A percentile compares a stretch with the other conserved stretches of the same genome.
These are phyloP conservation scores for Hemistola chrysoprasaria DNA, from an alignment of 2,888 invertebrate species.

Conservation along the genomic window DNA sequence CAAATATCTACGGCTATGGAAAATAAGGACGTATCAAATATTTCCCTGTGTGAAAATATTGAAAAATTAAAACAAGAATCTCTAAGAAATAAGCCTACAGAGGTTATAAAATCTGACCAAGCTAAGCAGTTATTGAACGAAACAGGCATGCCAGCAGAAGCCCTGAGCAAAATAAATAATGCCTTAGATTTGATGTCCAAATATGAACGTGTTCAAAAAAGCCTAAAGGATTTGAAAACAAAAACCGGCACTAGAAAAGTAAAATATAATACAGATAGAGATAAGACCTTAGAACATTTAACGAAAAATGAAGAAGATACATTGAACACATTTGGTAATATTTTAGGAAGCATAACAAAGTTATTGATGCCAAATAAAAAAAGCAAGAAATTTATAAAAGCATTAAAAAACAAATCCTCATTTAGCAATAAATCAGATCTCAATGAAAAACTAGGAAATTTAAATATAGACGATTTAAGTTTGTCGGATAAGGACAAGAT, in stretches of 20 bases:
- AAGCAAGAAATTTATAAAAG: slow-evolving; percentile 41
- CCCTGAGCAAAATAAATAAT: slow-evolving; percentile 53
- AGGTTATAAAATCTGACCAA: slow-evolving; percentile 1
- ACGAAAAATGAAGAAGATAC: slow-evolving; percentile 41
- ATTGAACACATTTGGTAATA: slow-evolving; percentile 52
- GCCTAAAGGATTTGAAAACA: slow-evolving; percentile 40
- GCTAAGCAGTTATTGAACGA: not conserved
- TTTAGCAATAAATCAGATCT: slow-evolving; percentile 36
- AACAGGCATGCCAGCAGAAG: slow-evolving; percentile 31
- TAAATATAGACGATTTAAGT: slow-evolving; percentile 45
- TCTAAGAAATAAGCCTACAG: slow-evolving; percentile 2
- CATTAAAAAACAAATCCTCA: slow-evolving; percentile 41
- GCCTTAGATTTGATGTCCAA: slow-evolving; percentile 57
- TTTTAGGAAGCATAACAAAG: slow-evolving; percentile 62
- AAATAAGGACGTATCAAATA: slow-evolving; percentile 48
- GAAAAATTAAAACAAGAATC: slow-evolving; percentile 34
- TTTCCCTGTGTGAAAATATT: slow-evolving; percentile 58
- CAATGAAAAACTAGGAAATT: slow-evolving; percentile 41
- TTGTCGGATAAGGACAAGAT: slow-evolving; percentile 63
- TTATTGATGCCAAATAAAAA: slow-evolving; percentile 53
- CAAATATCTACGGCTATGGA: slow-evolving; percentile 57
- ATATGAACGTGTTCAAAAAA: slow-evolving; percentile 53
- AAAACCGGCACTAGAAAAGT: slow-evolving; percentile 2
- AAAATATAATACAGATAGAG: slow-evolving; percentile 7
- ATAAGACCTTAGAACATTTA: slow-evolving; percentile 15